A percentile compares a stretch with the other conserved stretches of the same genome.
These are phyloP conservation scores for Cheilosia soror DNA, from an alignment of 2,888 invertebrate genomes.

Conservation along the genomic window DNA sequence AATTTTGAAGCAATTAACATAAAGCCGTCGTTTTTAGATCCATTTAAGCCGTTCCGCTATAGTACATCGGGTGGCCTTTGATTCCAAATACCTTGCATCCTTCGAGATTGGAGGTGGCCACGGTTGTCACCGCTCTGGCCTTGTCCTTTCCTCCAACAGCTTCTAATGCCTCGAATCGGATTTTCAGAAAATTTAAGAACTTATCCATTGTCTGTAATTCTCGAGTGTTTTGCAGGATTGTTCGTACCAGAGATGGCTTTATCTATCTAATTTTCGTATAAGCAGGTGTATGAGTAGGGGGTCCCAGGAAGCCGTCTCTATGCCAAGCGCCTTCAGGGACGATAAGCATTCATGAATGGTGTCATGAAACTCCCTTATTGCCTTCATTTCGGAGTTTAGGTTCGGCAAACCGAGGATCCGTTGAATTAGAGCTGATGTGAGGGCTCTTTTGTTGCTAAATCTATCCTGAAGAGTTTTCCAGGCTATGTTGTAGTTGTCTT, in stretches of 20 bases:
- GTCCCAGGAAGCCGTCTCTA: neutral
- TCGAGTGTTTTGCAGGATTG: neutral
- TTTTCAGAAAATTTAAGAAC: neutral
- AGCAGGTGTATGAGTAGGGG: neutral
- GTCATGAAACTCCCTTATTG: neutral
- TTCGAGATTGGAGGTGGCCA: constrained; percentile 4
- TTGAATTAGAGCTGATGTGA: neutral
- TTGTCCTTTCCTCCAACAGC: too few species aligned
- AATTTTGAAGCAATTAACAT: too few species aligned
- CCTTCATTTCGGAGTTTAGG: neutral
- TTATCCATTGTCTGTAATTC: neutral
- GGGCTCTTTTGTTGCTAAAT: constrained; percentile 14
- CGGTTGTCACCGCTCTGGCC: neutral
- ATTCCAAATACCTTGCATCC: constrained; percentile 13
- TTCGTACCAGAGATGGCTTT: neutral
- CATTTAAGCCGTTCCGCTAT: neutral
- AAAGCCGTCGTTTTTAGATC: neutral
- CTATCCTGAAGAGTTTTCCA: too few species aligned
- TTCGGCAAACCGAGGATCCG: neutral
- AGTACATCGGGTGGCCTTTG: neutral
- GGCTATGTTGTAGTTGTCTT: too few species aligned
- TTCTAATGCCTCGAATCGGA: neutral
- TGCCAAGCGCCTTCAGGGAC: neutral
- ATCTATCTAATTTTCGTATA: neutral
- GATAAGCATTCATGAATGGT: constrained; percentile 33